Evolutionary conservation across 2,113 vertebrate species (phyloP).

Genomic region (Tragelaphus scriptus): DNA sequence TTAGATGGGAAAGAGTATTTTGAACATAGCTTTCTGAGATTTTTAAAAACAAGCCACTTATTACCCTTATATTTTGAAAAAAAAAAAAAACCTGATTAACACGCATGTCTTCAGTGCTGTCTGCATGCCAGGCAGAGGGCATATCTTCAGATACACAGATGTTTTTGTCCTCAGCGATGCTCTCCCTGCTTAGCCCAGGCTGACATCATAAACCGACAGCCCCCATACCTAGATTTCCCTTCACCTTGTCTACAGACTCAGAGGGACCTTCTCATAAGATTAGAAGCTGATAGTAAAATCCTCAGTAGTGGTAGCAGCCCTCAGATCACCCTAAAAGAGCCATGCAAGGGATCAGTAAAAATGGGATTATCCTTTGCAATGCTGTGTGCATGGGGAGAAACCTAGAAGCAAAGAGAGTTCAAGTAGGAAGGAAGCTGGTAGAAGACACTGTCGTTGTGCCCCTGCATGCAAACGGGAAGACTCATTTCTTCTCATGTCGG

Average conservation of each 20-base stretch:
- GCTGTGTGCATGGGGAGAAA: accelerated
- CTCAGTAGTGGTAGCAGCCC: neutral
- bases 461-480: neutral
- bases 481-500: too few relatives aligned
- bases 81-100: neutral
- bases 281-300: neutral
- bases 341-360: neutral
- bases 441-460: neutral
- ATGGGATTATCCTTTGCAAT: neutral
- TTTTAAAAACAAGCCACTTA: neutral
- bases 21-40: neutral
- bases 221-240: neutral
- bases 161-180: neutral
- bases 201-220: neutral
- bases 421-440: neutral
- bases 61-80: neutral
- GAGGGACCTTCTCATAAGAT: neutral
- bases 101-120: neutral
- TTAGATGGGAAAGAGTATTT: neutral
- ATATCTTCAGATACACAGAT: neutral
- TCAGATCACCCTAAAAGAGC: neutral
- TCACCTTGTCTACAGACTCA: neutral
- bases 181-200: neutral
- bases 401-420: neutral
- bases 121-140: neutral